These are phyloP conservation scores for Apis laboriosa DNA, from an alignment of 1,140 invertebrate genomes.

Conservation along the genomic window DNA sequence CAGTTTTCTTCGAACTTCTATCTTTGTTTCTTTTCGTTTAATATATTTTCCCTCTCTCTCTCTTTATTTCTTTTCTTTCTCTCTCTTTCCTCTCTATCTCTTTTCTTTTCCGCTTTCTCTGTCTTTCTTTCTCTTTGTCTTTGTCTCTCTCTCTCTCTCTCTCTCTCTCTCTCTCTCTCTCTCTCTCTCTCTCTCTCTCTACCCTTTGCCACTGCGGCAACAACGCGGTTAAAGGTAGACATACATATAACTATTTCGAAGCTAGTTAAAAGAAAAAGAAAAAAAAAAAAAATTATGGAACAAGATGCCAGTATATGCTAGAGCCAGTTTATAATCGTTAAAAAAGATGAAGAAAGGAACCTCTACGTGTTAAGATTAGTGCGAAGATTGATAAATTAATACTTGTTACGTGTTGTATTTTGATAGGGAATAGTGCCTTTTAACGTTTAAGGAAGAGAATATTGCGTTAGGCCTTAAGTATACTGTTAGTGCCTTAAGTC, in stretches of 20 bases:
- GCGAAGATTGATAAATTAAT: constrained; percentile 62
- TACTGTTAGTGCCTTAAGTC: constrained; percentile 77
- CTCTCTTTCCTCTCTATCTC: too few species aligned
- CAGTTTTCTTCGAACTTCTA: constrained; percentile 49
- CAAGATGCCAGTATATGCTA: constrained; percentile 77
- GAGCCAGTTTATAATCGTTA: constrained; percentile 73
- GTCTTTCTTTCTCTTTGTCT: too few species aligned
- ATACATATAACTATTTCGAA: constrained; percentile 15
- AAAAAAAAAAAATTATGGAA: constrained; percentile 60
- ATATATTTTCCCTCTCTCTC: not conserved
- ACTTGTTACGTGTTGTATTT: constrained; percentile 69
- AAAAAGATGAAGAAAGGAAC: constrained; percentile 44
- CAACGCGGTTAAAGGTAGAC: constrained; percentile 47
- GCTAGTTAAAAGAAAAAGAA: constrained; percentile 40
- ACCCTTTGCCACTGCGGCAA: constrained; percentile 34
- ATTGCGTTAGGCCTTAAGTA: constrained; percentile 72
- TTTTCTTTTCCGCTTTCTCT: too few species aligned
- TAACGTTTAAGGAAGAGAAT: constrained; percentile 68
- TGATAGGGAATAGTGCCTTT: constrained; percentile 78
- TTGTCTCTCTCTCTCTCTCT: too few species aligned
- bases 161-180: too few species aligned
- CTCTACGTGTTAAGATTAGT: constrained; percentile 55
- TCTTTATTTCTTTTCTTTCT: not conserved
- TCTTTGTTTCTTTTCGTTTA: constrained; percentile 14
- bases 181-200: not conserved